Base-by-base conservation (phyloP, 2,888 invertebrate species). In the Deladenus siricidicola region DNA sequence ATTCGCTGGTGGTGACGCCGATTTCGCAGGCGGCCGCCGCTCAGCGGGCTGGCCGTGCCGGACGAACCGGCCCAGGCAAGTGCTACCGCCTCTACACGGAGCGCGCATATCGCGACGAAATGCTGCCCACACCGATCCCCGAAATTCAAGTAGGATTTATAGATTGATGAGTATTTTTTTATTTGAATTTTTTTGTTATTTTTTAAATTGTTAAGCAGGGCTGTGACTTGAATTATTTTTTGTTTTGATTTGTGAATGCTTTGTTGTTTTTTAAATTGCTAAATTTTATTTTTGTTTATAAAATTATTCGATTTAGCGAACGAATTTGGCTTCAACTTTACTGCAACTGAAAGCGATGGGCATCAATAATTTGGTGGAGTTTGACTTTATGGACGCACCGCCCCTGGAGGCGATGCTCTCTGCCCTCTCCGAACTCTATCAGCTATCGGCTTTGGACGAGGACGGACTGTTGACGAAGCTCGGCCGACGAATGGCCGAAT, bases 311-410 rank as follows among this genome's bases (percentile, higher is more conserved):
- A n/a, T n/a, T n/a, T n/a, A 98, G 81, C 85, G 98, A 30, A 96
- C 96, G 1, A 99, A 98, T 83, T 84, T 98, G 72, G 94, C 94
- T 0, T 89, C 90, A 17, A 96, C 94, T 0, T 89, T 93, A 42
- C 82, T 99, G 17, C 93, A 94, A 74, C 82, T 98, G 39, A 99
- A 99, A 81, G 94, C 96, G 0, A 96, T 99, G 96, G 98, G 98
- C 28, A 98, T 98, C 74, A 96, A 98, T 80, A 96, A 98, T 82
- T 83, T 99, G 56, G 82, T 99, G 24, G 89, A 92, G 80, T 99
- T 99, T 80, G 96, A 98, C 83, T 99, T 99, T 83, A 99, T 99
- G 98, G 98, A 99, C 81, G 90, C 96, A 0, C 98, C 98, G 26
- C 94, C 98, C 0, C 67, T 75, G 4, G 78, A 80, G 82, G 90